Conservation (phyloP, 2,113 vertebrate species). For the Clinocottus analis region DNA sequence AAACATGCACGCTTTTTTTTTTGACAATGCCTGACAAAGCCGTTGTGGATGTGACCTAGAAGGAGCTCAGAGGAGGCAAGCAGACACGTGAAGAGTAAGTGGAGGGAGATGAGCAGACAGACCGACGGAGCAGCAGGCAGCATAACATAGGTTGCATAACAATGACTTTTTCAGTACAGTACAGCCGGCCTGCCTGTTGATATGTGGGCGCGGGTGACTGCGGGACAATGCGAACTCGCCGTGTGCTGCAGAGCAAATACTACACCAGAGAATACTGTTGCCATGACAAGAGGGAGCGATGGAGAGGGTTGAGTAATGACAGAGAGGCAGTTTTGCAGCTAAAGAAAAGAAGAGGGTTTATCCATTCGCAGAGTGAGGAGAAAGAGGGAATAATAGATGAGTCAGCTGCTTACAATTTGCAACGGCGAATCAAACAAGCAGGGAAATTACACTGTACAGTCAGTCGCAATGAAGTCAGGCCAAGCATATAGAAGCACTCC, state of each 20-base stretch:
- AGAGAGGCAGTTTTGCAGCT: slow-evolving; percentile 60
- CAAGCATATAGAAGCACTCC: slow-evolving; percentile 66
- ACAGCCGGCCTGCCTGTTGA: slow-evolving; percentile 79
- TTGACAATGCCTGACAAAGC: slow-evolving; percentile 48
- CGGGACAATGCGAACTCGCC: slow-evolving; percentile 74
- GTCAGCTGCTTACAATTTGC: slow-evolving; percentile 72
- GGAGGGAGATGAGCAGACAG: slow-evolving; percentile 54
- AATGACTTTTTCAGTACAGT: slow-evolving; percentile 74
- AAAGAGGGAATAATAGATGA: slow-evolving; percentile 75
- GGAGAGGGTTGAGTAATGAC: slow-evolving; percentile 63
- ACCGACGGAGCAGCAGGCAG: slow-evolving; percentile 68
- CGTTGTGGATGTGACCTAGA: slow-evolving; percentile 51
- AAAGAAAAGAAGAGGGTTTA: slow-evolving; percentile 64
- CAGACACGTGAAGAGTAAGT: slow-evolving; percentile 50
- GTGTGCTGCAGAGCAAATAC: slow-evolving; percentile 72
- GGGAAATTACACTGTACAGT: slow-evolving; percentile 69
- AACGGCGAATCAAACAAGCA: slow-evolving; percentile 59
- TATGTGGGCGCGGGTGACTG: slow-evolving; percentile 81
- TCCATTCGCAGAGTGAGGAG: slow-evolving; percentile 58
- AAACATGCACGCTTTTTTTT: slow-evolving; percentile 30
- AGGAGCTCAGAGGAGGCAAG: slow-evolving; percentile 31
- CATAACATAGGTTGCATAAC: slow-evolving; percentile 79
- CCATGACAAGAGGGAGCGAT: slow-evolving; percentile 76
- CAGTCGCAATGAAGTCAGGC: slow-evolving; percentile 68
- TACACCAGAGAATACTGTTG: slow-evolving; percentile 74